These are phyloP conservation scores for Antedon mediterranea DNA, from an alignment of 53 echinoderm and acorn worm genomes.

Conservation along the genomic window DNA sequence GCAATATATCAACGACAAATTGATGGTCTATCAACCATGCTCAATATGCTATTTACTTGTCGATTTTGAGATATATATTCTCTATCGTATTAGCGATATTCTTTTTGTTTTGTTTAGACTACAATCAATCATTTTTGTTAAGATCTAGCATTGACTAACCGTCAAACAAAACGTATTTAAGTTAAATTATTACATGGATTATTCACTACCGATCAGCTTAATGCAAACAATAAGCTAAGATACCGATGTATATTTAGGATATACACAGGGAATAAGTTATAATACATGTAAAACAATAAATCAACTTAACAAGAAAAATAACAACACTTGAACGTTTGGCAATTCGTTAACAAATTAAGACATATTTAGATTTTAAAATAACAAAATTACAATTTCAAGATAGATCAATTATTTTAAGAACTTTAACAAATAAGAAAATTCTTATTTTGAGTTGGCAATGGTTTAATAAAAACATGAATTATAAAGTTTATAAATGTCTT, in stretches of 20 bases:
- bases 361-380: background rate
- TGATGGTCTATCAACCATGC: background rate
- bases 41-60: background rate
- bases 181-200: background rate
- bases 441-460: background rate
- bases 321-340: background rate
- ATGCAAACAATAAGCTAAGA: background rate
- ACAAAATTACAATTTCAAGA: background rate
- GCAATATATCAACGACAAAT: background rate
- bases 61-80: background rate
- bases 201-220: background rate
- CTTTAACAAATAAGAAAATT: background rate
- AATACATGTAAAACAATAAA: background rate
- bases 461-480: slow-evolving; percentile 2
- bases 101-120: background rate
- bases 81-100: background rate
- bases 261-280: background rate
- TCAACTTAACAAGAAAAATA: background rate
- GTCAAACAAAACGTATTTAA: background rate
- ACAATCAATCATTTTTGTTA: background rate
- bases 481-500: slow-evolving; percentile 1
- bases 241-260: background rate
- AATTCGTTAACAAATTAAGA: too few relatives aligned
- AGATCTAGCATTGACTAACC: background rate
- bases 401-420: background rate